Base-by-base conservation (phyloP, 92 coral and sea anemone species). In the Bergia puertoricense region DNA sequence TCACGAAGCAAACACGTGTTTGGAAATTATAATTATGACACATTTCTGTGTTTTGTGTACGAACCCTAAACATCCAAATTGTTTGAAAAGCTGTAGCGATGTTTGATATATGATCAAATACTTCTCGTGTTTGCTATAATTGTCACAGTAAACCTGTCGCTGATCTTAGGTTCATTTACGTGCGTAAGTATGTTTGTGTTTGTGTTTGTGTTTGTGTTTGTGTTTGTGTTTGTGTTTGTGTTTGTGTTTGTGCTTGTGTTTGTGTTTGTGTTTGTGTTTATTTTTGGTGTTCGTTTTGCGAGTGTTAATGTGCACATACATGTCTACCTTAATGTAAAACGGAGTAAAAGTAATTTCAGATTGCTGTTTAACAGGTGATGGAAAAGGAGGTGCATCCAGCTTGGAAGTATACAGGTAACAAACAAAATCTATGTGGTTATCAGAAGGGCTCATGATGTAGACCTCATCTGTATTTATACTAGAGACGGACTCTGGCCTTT, bases 381-480 rank as follows among this genome's bases (percentile, higher is more conserved):
- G 86, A 68, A 71, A 82, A 44, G 86, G 86, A 82, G 86, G 86
- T 36, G 36, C 11, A 15, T 82, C 76, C 18, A 82, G 86, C 57
- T 30, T 82, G 86, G 86, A 82, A 23, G 77, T 82, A 13, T 82
- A 82, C 57, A 82, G 86, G 86, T 82, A 82, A 42, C 42, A 66
- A 30, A 36, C 22, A 7, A n/a, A 22, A 23, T 59, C 30, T 76
- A 76, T 42, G 0, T 2, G 7, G 9, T 16, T 76, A 40, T 18
- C 43, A 42, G 8, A 41, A 76, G 38, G 74, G 39, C 74, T 43
- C 2, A 43, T 43, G 40, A 76, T 36, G 16, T 11, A 8, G 36
- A 22, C 76, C 4, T 48, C 36, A 45, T 45, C 41, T 23, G 40
- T 71, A 6, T 11, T 71, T 23, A 72, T 72, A 36, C 5, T 72